These are phyloP conservation scores for Exephanes ischioxanthus DNA, from an alignment of 2,888 invertebrate genomes.

Conservation along the genomic window DNA sequence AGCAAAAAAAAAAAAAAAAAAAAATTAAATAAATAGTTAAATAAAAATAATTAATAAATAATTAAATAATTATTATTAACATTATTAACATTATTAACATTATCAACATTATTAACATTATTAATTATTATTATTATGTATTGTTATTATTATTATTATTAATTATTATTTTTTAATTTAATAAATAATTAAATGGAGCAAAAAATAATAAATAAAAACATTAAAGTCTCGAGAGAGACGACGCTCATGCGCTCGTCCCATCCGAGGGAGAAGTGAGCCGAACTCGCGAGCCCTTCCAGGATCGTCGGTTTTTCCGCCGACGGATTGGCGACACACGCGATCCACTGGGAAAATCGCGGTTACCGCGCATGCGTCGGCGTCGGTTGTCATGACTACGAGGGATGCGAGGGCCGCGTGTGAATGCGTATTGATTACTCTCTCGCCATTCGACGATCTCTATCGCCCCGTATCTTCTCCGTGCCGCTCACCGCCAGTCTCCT, in stretches of 20 bases:
- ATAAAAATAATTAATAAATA: no score
- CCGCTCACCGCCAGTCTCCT: conserved; percentile 31
- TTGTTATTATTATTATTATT: no score
- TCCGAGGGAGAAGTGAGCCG: conserved; percentile 21
- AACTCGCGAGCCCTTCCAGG: conserved; percentile 17
- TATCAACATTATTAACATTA: no score
- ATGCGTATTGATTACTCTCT: conserved; percentile 82
- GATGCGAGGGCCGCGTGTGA: conserved; percentile 79
- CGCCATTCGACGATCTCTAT: conserved; percentile 77
- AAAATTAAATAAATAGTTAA: no score
- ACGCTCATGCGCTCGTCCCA: conserved; percentile 9
- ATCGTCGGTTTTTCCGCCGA: conserved; percentile 18
- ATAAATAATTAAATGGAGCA: no score
- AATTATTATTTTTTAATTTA: no score
- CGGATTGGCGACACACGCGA: conserved; percentile 53
- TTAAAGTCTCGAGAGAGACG: neutral
- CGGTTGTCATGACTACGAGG: conserved; percentile 77
- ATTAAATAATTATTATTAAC: no score
- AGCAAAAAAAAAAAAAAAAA: no score
- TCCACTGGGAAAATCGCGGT: conserved; percentile 49
- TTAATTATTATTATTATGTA: no score
- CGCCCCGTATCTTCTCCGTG: conserved; percentile 71
- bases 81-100: no score
- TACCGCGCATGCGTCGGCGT: conserved; percentile 71
- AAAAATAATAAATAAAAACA: no score